Percentiles rank a stretch among this genome's conserved stretches.
phyloP scores from a whole-genome alignment of 2,888 invertebrate species.

The Drosophila anomalata region DNA sequence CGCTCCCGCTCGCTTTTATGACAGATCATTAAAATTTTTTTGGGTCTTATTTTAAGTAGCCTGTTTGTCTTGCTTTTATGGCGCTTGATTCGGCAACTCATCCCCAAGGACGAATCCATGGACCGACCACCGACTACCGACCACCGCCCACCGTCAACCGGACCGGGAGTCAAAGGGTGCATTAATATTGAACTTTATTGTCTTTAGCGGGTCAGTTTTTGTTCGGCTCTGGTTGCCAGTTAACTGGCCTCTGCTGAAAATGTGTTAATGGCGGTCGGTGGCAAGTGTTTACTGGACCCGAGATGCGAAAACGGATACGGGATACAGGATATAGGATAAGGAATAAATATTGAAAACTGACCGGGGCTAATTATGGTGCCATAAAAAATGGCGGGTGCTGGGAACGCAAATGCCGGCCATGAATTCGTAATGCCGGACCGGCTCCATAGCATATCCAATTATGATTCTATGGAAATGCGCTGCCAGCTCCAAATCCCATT shows the following conservation, averaged over 20 bases:
- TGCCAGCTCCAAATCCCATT: constrained; percentile 32
- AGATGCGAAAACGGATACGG: constrained; percentile 16
- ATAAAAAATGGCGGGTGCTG: constrained; percentile 26
- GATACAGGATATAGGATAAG: constrained; percentile 12
- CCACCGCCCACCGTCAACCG: not conserved
- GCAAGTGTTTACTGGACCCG: constrained; percentile 35
- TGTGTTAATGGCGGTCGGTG: constrained; percentile 58
- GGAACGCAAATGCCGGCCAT: constrained; percentile 25
- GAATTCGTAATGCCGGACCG: constrained; percentile 29
- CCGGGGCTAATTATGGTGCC: constrained; percentile 28
- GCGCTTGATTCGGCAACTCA: constrained; percentile 54
- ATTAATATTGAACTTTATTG: constrained; percentile 78
- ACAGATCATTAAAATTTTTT: constrained; percentile 75
- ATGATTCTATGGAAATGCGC: constrained; percentile 32
- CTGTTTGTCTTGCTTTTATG: constrained; percentile 76
- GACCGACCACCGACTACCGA: not conserved
- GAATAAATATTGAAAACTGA: constrained; percentile 30
- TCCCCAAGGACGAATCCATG: constrained; percentile 14
- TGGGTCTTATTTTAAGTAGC: constrained; percentile 65
- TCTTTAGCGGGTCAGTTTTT: constrained; percentile 57
- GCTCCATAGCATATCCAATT: constrained; percentile 29
- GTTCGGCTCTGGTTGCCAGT: constrained; percentile 34
- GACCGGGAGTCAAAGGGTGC: constrained; percentile 70
- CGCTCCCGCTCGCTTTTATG: constrained; percentile 63
- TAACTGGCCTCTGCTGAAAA: constrained; percentile 37